Conservation (phyloP, 2,113 vertebrate genomes). For the Rhagologus leucostigma region DNA sequence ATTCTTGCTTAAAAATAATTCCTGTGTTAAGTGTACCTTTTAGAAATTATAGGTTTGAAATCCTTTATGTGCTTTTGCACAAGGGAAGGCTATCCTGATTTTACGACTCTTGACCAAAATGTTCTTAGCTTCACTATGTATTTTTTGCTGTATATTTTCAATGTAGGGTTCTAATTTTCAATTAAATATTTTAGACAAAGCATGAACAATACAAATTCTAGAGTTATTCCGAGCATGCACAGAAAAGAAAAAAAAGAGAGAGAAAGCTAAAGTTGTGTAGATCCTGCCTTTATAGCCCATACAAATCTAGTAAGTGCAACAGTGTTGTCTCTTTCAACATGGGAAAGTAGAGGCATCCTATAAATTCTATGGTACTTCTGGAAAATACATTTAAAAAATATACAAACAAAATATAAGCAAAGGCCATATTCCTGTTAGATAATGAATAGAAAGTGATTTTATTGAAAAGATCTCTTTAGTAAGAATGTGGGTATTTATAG, state of each 20-base stretch:
- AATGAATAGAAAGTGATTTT: neutral
- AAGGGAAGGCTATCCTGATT: neutral
- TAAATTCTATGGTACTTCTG: neutral
- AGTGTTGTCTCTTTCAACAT: neutral
- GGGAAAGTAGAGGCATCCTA: neutral
- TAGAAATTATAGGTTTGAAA: neutral
- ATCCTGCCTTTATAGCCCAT: neutral
- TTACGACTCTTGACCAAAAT: neutral
- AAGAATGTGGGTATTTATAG: neutral
- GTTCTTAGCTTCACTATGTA: neutral
- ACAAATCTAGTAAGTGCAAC: neutral
- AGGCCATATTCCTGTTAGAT: neutral
- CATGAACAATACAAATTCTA: neutral
- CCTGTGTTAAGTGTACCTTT: neutral
- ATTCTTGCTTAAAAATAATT: neutral
- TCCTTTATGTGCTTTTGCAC: neutral
- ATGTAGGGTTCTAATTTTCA: neutral
- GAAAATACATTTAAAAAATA: neutral
- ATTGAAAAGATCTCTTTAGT: neutral
- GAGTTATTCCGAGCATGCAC: neutral
- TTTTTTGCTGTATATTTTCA: neutral
- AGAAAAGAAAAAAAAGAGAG: too few relatives aligned
- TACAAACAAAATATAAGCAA: neutral
- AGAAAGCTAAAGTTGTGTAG: neutral
- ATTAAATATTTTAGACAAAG: neutral